These are phyloP conservation scores for Portunus trituberculatus DNA, from an alignment of 1,140 invertebrate species.

Conservation along the genomic window DNA sequence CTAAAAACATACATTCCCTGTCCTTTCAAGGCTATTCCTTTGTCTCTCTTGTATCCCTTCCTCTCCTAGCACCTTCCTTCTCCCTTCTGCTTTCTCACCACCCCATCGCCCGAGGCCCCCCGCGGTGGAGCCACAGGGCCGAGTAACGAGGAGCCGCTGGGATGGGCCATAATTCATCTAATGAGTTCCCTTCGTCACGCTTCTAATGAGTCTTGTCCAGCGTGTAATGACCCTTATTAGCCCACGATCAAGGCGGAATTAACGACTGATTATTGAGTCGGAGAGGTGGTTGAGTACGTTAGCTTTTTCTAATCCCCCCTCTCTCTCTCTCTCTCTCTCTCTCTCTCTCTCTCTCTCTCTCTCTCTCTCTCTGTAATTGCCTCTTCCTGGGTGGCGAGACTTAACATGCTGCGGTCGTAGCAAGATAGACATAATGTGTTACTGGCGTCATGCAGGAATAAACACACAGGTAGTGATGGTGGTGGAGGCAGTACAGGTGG, in stretches of 20 bases:
- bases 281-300: neutral
- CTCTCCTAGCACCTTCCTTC: neutral
- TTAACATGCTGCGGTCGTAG: neutral
- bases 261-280: neutral
- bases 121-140: neutral
- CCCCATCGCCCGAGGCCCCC: neutral
- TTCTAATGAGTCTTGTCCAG: slow-evolving; percentile 31
- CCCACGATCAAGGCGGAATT: neutral
- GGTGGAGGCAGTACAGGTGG: neutral
- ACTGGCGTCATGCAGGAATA: neutral
- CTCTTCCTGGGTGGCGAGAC: neutral
- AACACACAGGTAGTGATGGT: neutral
- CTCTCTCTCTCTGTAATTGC: neutral
- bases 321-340: neutral
- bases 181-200: slow-evolving; percentile 41
- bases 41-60: too few species aligned
- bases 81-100: neutral
- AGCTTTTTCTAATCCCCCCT: neutral
- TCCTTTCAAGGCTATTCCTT: too few species aligned
- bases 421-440: neutral
- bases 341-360: slow-evolving; percentile 1
- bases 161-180: slow-evolving; percentile 2
- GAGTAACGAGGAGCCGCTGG: neutral
- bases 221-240: slow-evolving; percentile 34
- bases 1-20: too few species aligned